Evolutionary conservation across 2,113 vertebrate genomes (phyloP).

Genomic region (Calyptomena viridis): DNA sequence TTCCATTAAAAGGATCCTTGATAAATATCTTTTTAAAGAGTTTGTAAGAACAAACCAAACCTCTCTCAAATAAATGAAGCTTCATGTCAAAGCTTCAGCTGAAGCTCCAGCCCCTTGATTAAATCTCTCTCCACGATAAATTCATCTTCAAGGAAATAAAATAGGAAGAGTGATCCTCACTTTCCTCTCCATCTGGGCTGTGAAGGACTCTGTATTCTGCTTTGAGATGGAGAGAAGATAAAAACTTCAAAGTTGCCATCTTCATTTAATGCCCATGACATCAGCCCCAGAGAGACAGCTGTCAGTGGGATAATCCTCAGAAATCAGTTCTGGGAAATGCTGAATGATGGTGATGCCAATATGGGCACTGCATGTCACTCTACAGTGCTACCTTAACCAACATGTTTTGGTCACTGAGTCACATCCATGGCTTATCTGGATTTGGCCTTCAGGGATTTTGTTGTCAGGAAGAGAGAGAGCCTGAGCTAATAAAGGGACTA

Average conservation of each 20-base stretch:
- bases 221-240: neutral
- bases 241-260: neutral
- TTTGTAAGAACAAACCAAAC: neutral
- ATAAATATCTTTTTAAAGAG: neutral
- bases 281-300: neutral
- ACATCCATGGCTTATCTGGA: neutral
- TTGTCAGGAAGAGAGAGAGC: neutral
- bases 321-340: neutral
- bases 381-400: neutral
- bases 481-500: neutral
- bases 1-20: neutral
- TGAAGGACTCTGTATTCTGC: neutral
- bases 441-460: neutral
- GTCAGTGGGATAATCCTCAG: neutral
- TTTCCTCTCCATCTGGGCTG: neutral
- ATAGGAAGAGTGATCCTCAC: neutral
- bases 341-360: neutral
- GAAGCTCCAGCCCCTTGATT: neutral
- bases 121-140: neutral
- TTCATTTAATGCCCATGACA: neutral
- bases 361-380: neutral
- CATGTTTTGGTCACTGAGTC: neutral
- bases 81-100: neutral
- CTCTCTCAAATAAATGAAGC: neutral
- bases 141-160: neutral